phyloP scores from a whole-genome alignment of 1,140 invertebrate species.

The Pemphigus obesinymphae region DNA sequence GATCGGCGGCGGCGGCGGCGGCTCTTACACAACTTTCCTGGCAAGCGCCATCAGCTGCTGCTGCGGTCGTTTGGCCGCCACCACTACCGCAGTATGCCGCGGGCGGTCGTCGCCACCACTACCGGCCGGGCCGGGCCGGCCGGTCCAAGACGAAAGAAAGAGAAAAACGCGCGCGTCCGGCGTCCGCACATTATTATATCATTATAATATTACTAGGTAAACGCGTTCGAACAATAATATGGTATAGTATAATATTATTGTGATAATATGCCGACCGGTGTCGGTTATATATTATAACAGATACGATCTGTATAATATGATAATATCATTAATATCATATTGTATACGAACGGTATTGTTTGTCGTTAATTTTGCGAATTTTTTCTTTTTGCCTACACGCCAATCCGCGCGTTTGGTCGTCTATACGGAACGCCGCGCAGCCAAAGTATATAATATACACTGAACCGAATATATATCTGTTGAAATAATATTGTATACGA shows the following conservation, averaged over 20 bases:
- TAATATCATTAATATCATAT: not conserved
- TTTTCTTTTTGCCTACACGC: not conserved
- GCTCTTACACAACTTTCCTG: conserved; percentile 34
- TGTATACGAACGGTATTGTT: not conserved
- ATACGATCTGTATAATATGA: too few relatives aligned
- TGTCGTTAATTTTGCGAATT: not conserved
- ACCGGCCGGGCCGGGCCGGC: not conserved
- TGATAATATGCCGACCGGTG: too few relatives aligned
- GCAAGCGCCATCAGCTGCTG: conserved; percentile 17
- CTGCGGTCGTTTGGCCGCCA: too few relatives aligned
- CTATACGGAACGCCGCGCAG: not conserved
- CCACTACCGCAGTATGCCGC: too few relatives aligned
- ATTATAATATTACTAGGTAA: too few relatives aligned
- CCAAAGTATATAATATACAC: too few relatives aligned
- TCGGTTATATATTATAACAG: too few relatives aligned
- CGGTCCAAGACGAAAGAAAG: too few relatives aligned
- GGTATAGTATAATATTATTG: not conserved
- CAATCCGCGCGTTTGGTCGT: not conserved
- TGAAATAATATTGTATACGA: too few relatives aligned
- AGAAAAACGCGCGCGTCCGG: too few relatives aligned
- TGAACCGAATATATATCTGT: too few relatives aligned
- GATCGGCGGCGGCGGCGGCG: not conserved
- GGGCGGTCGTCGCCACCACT: not conserved
- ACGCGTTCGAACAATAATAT: not conserved
- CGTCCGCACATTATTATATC: too few relatives aligned